Evolutionary conservation across 23 tunicate species (phyloP).

Genomic region (Styela plicata): DNA sequence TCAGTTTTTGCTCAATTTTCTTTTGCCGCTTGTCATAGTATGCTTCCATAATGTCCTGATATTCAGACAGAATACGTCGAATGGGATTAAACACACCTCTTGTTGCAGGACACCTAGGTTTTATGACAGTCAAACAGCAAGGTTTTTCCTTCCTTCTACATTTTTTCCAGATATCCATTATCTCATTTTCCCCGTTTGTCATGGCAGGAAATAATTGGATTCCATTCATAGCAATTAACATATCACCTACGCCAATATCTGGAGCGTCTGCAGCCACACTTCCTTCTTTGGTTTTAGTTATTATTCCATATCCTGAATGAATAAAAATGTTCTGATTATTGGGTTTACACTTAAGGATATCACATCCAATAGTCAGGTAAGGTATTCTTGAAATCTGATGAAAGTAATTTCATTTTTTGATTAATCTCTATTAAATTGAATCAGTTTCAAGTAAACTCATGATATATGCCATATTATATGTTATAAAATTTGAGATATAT

Average conservation of each 20-base stretch:
- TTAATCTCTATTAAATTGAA: not conserved
- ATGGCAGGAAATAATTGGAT: slow-evolving; percentile 53
- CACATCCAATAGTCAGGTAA: too few species aligned
- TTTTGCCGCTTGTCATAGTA: slow-evolving; percentile 50
- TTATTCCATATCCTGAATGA: slow-evolving; percentile 65
- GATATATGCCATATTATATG: too few species aligned
- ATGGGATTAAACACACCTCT: slow-evolving; percentile 66
- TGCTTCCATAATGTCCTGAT: slow-evolving; percentile 54
- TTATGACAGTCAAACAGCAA: slow-evolving; percentile 58
- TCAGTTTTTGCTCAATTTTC: slow-evolving; percentile 44
- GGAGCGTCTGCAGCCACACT: slow-evolving; percentile 59
- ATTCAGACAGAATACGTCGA: slow-evolving; percentile 30
- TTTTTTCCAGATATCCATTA: slow-evolving; percentile 63
- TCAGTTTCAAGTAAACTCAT: too few species aligned
- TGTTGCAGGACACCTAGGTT: slow-evolving; percentile 49
- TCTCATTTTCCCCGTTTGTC: slow-evolving; percentile 46
- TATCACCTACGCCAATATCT: slow-evolving; percentile 64
- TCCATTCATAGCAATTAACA: slow-evolving; percentile 76
- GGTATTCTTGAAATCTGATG: too few species aligned
- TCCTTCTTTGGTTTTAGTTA: slow-evolving; percentile 47
- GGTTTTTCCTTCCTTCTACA: slow-evolving; percentile 51
- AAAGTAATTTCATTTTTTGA: too few species aligned
- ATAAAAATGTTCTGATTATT: not conserved
- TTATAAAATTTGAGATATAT: too few species aligned
- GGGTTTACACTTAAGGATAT: too few species aligned